These are phyloP conservation scores for Thera britannica DNA, from an alignment of 2,888 invertebrate genomes.

Conservation along the genomic window DNA sequence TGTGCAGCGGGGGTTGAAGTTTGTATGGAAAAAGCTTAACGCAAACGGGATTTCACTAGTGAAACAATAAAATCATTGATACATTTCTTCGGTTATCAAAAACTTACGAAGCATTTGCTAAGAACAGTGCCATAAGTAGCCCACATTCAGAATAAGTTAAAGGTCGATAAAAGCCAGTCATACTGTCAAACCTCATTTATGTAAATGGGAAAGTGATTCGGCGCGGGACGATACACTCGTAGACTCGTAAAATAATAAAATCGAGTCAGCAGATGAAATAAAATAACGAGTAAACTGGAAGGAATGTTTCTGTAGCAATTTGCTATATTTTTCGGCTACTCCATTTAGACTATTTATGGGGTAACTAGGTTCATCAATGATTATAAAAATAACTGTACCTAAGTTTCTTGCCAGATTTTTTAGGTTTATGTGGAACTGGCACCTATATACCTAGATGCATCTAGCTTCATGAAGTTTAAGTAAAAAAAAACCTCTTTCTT, in stretches of 20 bases:
- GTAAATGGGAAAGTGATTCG: conserved; percentile 55
- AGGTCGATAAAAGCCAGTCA: conserved; percentile 53
- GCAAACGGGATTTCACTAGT: no score
- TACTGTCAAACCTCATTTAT: conserved; percentile 49
- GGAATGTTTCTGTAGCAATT: conserved; percentile 7
- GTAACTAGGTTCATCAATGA: neutral
- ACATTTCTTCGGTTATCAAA: neutral
- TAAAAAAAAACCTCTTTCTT: no score
- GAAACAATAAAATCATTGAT: neutral
- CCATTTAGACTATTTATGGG: neutral
- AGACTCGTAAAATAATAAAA: conserved; percentile 48
- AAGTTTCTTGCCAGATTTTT: neutral
- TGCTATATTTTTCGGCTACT: conserved; percentile 6
- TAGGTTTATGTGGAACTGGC: no score
- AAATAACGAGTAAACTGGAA: conserved; percentile 24
- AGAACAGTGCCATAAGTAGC: conserved; percentile 38
- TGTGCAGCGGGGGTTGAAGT: no score
- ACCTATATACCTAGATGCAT: no score
- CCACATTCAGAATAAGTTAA: conserved; percentile 44
- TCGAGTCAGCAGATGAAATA: conserved; percentile 40
- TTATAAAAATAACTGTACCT: no score
- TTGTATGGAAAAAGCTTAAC: no score
- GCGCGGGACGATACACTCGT: conserved; percentile 41
- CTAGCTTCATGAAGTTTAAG: no score
- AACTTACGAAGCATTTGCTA: conserved; percentile 25